Base-by-base conservation (phyloP, 2,797 vertebrate genomes). In the Rhinoraja longicauda region DNA sequence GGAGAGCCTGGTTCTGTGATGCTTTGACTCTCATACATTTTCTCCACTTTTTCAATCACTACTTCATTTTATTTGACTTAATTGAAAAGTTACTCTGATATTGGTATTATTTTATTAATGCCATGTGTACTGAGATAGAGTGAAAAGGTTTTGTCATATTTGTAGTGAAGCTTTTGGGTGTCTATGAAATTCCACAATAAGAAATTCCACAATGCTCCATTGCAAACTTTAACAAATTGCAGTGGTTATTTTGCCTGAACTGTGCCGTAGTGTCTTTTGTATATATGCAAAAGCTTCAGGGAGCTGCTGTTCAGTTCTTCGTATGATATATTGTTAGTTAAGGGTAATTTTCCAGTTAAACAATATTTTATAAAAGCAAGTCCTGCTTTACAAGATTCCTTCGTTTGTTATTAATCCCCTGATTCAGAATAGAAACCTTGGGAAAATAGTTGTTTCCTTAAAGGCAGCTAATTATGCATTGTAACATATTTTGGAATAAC, bases 321-420 rank as follows among this genome's bases (percentile, higher is more conserved):
- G 17, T 39, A 36, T 88, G 59, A 88, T 88, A 64, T n/a, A 88
- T 88, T 88, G n/a, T 17, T 88, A 88, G 62, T 88, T 36, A 88
- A 15, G 17, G 17, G 64, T 36, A 67, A 88, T 67, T 64, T 88
- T 88, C 84, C 1, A 10, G 62, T 36, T 88, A 36, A 88, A 67
- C 62, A 67, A 29, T 67, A 15, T 88, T 53, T 53, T 53, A 67
- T 64, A 67, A 88, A 10, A 88, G 36, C 32, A 19, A 32, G 57
- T 62, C 62, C 53, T 32, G 29, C 29, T n/a, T 62, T 64, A 29
- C 53, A 32, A 67, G 8, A 36, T 39, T 67, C 10, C n/a, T 32
- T 88, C n/a, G 67, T 32, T 64, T 88, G n/a, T 88, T 67, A 88
- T 67, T 88, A 88, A 36, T 32, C 59, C 53, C 32, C 84, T 67